Evolutionary conservation across 1,140 invertebrate species (phyloP), one percentile per base, ranked within the genome.

Genomic region (Pararge aegeria): DNA sequence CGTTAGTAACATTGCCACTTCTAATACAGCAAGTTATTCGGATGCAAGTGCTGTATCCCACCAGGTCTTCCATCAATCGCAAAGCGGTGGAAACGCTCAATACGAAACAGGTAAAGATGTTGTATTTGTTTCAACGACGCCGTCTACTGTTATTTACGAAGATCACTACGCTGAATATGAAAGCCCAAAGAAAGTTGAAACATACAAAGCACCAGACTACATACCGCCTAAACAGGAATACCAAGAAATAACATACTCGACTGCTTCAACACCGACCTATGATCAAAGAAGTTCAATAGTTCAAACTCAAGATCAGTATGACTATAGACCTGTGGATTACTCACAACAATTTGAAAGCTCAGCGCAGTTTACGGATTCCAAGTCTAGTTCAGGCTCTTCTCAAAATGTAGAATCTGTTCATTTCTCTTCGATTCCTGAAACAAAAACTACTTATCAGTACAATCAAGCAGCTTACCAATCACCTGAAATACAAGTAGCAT

Each of bases 21-120:
- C 68, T 4, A 78, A 60, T 24, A 52, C 55, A 21, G 61, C 68
- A 20, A 74, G 70, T 5, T 89, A 89, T 59, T 87, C 84, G 18
- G 86, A 88, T 55, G 84, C 85, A 15, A 83, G 71, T 54, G 56
- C 73, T 4, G 82, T 90, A 20, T 90, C 88, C 34, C 81, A 85
- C 50, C 87, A 90, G 74, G 64, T 72, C 13, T 85, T 80, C 59
- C 81, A 87, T 53, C 79, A 73, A 54, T 70, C 71, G 15, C 66
- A 73, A 49, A 54, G 50, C 10, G 71, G 56, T 7, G 67, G 44
- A 21, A 63, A 72, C 13, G 18, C 42, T 37, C 63, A 70, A 49
- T 70, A 73, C 38, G 52, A 77, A 42, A 42, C 66, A 34, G 75
- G 70, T 5, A 78, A 86, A 65, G 68, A 75, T 52, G 58, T 74